A percentile compares a stretch with the other conserved stretches of the same genome.
Evolutionary conservation across 2,113 vertebrate genomes (phyloP).

Genomic region (Psammodynastes pulverulentus): DNA sequence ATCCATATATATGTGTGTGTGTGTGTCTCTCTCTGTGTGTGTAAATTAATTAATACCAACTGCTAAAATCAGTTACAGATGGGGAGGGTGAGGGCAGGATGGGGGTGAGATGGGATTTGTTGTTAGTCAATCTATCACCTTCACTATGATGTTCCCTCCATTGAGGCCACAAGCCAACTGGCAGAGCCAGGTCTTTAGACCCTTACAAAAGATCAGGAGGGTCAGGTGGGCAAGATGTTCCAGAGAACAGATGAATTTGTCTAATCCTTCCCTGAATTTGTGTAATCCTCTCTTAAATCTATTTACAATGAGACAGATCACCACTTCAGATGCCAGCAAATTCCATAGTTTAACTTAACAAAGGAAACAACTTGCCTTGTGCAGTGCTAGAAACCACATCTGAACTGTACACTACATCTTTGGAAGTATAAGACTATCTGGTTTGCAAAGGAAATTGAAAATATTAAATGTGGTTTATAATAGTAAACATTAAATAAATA

Average conservation of each 20-base stretch:
- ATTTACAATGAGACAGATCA: background rate
- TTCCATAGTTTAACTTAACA: background rate
- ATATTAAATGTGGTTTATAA: background rate
- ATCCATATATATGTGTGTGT: too few relatives aligned
- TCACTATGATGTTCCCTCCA: background rate
- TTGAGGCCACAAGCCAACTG: background rate
- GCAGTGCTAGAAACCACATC: background rate
- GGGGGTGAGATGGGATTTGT: background rate
- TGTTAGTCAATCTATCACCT: background rate
- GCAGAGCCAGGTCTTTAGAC: background rate
- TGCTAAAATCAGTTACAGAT: too few relatives aligned
- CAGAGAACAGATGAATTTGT: background rate
- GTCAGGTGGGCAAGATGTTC: background rate
- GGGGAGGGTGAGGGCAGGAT: background rate
- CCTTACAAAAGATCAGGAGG: background rate
- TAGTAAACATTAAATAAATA: background rate
- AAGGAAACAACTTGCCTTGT: background rate
- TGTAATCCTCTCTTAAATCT: background rate
- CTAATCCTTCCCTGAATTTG: background rate
- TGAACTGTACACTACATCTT: background rate
- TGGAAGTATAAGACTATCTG: background rate
- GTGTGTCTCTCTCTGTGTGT: too few relatives aligned
- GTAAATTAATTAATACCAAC: too few relatives aligned
- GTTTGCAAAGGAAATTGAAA: background rate
- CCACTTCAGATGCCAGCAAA: background rate